Evolutionary conservation across 2,888 invertebrate species (phyloP), one percentile per base, ranked within the genome.

Genomic region (Rhagonycha lutea): DNA sequence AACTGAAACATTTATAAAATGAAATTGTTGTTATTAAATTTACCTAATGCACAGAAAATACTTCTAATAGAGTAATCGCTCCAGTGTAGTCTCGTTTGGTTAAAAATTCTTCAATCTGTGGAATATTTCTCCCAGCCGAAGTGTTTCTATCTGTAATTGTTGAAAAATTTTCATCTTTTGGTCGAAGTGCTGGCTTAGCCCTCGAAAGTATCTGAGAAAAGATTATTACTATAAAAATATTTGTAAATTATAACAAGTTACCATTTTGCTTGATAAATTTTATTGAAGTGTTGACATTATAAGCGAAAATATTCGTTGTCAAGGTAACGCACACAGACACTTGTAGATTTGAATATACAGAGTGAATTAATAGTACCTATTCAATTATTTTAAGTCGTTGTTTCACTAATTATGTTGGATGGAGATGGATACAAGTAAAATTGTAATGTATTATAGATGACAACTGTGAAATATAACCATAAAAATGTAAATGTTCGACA

Each of bases 1-100:
- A 91, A 92, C 91, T 91, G 83, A 79, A 47, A 47, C 7, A n/a
- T 47, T 47, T 47, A n/a, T 47, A 47, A 47, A 87, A 86, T 14
- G 67, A 60, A 69, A n/a, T 14, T 14, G 26, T 24, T n/a, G n/a
- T n/a, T n/a, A n/a, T n/a, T 29, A 65, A 12, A 12, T 29, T 14
- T 62, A 63, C 14, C 28, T 18, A n/a, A 18, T 62, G 14, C 10
- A 47, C 10, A 32, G 69, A n/a, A 76, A 84, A 85, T 87, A 97
- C 98, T 91, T 98, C 98, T 5, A 99, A 88, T 82, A 98, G 90
- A 0, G 98, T 97, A 18, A 98, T 91, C 0, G 98, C 98, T 9
- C 99, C 99, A 0, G 95, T 94, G 86, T 98, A 99, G 88, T 99
- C 99, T 67, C 98, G 90, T 83, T 93, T 94, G 23, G 93, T 88